Percentiles rank a stretch among this genome's conserved stretches.
Evolutionary conservation across 2,797 vertebrate genomes (phyloP).

Genomic region (Cuniculus paca): DNA sequence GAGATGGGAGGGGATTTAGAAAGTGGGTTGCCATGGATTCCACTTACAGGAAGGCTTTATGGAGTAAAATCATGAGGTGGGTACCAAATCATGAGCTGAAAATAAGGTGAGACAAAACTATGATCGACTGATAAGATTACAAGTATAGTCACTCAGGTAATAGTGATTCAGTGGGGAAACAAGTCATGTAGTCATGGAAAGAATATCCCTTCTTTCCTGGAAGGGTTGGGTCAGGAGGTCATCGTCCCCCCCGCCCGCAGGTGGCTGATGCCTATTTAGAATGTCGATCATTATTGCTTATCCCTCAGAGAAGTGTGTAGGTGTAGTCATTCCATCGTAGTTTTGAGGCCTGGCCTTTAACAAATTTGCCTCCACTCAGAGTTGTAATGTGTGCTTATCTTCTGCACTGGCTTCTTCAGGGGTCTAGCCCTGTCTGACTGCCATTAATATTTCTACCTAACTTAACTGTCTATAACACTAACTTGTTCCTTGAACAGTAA

Average conservation of each 20-base stretch:
- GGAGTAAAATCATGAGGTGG: not conserved
- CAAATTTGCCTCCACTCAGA: not conserved
- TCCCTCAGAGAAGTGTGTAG: too few species aligned
- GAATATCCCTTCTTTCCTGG: not conserved
- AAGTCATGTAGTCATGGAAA: not conserved
- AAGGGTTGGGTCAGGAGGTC: too few species aligned
- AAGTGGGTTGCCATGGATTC: not conserved
- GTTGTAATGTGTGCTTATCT: not conserved
- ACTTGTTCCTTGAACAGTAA: constrained; percentile 16
- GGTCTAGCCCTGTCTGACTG: not conserved
- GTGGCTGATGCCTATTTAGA: not conserved
- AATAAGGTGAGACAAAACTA: not conserved
- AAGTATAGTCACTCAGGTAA: not conserved
- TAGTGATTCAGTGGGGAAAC: not conserved
- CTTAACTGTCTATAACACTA: not conserved
- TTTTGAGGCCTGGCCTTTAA: not conserved
- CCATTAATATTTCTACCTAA: not conserved
- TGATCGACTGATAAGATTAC: not conserved
- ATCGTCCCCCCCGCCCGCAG: not conserved
- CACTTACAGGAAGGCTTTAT: not conserved
- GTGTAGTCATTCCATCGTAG: too few species aligned
- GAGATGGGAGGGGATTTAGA: not conserved
- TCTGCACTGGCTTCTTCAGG: not conserved
- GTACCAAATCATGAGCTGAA: not conserved
- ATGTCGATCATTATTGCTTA: too few species aligned